Evolutionary conservation across 1,140 invertebrate genomes (phyloP).

Genomic region (Mamestra configurata): DNA sequence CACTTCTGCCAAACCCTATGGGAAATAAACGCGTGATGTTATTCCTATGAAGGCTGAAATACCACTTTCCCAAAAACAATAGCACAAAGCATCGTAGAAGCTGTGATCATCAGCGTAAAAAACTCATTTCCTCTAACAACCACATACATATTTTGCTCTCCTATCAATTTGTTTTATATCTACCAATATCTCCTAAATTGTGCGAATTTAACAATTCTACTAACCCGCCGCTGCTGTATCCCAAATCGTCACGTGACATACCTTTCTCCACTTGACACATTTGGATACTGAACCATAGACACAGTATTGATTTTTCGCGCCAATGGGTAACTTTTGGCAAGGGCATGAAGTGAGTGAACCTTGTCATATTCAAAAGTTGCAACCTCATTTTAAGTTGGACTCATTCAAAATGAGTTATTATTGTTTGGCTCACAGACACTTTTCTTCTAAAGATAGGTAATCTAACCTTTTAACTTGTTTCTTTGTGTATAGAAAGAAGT

Average conservation of each 20-base stretch:
- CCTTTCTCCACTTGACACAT: constrained; percentile 7
- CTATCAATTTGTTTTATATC: too few species aligned
- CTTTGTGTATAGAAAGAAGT: neutral
- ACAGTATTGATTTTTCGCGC: constrained; percentile 32
- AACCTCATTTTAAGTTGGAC: constrained; percentile 24
- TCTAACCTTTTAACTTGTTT: neutral
- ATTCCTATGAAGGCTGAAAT: too few species aligned
- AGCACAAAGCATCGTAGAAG: too few species aligned
- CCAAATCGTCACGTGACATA: neutral
- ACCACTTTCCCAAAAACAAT: too few species aligned
- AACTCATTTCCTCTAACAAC: neutral
- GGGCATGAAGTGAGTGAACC: constrained; percentile 33
- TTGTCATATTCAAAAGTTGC: constrained; percentile 5
- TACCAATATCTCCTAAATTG: neutral
- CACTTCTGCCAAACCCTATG: too few species aligned
- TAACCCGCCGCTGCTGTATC: neutral
- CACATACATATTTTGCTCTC: neutral
- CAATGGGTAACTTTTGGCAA: constrained; percentile 36
- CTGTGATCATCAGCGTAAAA: neutral
- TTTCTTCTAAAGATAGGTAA: neutral
- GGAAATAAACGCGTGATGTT: too few species aligned
- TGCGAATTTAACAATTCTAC: neutral
- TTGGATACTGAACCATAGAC: constrained; percentile 36
- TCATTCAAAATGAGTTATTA: neutral
- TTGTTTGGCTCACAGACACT: neutral